phyloP scores from a whole-genome alignment of 2,888 invertebrate genomes.

The Leuctra nigra region DNA sequence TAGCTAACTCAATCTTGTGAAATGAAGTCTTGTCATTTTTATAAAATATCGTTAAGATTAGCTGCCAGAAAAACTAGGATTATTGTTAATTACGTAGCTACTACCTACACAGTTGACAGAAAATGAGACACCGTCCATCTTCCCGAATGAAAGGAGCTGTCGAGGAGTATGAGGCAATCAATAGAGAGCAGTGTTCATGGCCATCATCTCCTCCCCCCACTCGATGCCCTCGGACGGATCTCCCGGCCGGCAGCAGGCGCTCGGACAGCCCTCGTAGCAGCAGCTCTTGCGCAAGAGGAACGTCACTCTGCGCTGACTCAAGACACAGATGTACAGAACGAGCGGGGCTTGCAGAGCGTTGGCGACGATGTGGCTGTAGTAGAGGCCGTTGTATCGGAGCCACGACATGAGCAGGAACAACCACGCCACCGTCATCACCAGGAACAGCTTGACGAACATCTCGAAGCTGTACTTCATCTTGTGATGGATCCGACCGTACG shows the following conservation, averaged over 20 bases:
- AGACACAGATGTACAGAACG: constrained; percentile 68
- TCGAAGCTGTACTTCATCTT: constrained; percentile 80
- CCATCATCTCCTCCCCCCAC: constrained; percentile 86
- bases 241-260: constrained; percentile 42
- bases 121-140: no score
- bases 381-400: constrained; percentile 62
- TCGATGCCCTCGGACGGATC: constrained; percentile 41
- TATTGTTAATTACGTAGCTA: no score
- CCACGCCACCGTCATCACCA: constrained; percentile 71
- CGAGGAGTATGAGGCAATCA: no score
- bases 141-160: no score
- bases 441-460: constrained; percentile 66
- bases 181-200: constrained; percentile 66
- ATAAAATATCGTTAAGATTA: no score
- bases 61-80: no score
- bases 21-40: no score
- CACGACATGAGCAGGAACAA: constrained; percentile 69
- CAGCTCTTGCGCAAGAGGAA: constrained; percentile 73
- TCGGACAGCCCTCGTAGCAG: constrained; percentile 54
- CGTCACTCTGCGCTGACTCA: constrained; percentile 71
- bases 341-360: constrained; percentile 70
- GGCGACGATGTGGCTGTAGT: constrained; percentile 67
- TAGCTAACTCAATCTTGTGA: no score
- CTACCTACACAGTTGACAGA: no score
- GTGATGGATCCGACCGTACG: constrained; percentile 80